Conservation (phyloP, 2,113 vertebrate genomes). For the Nothobranchius kuhntae region DNA sequence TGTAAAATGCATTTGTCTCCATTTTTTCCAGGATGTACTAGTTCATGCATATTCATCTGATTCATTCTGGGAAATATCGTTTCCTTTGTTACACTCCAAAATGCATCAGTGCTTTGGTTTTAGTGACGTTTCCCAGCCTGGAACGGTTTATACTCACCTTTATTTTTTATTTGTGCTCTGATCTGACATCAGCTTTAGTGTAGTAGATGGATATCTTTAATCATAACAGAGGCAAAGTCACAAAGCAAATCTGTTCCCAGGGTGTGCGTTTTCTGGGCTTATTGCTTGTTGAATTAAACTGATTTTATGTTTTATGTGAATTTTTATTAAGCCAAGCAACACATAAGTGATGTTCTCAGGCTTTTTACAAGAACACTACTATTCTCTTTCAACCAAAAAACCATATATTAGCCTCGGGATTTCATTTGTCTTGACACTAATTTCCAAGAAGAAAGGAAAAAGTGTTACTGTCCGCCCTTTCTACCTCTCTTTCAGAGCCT, state of each 20-base stretch:
- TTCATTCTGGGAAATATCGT: background rate
- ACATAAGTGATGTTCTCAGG: background rate
- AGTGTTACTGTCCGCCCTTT: slow-evolving; percentile 11
- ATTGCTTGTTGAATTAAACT: slow-evolving; percentile 9
- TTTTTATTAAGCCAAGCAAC: background rate
- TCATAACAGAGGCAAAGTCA: slow-evolving; percentile 14
- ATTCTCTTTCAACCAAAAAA: slow-evolving; percentile 10
- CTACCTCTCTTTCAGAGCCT: slow-evolving; percentile 14
- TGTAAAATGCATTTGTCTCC: background rate
- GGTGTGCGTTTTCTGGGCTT: background rate
- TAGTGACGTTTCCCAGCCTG: background rate
- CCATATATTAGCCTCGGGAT: background rate
- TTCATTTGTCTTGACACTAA: slow-evolving; percentile 8
- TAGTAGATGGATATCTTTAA: slow-evolving; percentile 42
- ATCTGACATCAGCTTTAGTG: slow-evolving; percentile 17
- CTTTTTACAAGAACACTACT: background rate
- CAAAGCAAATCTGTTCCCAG: slow-evolving; percentile 28
- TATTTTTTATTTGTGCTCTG: slow-evolving; percentile 25
- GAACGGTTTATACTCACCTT: slow-evolving; percentile 9
- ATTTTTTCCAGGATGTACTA: background rate
- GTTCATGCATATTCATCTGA: background rate
- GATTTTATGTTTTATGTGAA: background rate
- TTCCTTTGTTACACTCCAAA: background rate
- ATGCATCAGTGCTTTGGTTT: slow-evolving; percentile 5
- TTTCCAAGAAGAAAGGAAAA: slow-evolving; percentile 15